phyloP scores from a whole-genome alignment of 2,113 vertebrate genomes.

The Himantopus leucocephalus region DNA sequence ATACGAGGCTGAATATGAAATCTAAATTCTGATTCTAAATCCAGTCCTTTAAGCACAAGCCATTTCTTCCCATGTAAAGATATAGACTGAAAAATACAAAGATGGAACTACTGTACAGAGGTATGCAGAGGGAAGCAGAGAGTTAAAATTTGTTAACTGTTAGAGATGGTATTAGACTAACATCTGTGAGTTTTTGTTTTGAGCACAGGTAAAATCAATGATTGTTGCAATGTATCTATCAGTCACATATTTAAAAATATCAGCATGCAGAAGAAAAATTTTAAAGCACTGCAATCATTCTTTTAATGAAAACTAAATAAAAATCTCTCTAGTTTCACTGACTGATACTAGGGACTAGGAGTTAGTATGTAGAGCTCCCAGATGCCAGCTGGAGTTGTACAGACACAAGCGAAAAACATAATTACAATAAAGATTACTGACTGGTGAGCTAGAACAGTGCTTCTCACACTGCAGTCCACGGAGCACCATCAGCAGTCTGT shows the following conservation, averaged over 20 bases:
- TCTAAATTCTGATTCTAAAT: neutral
- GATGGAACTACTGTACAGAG: neutral
- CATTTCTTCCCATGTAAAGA: neutral
- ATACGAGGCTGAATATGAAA: neutral
- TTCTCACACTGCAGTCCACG: neutral
- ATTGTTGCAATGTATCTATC: neutral
- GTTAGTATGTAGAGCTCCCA: neutral
- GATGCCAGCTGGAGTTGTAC: neutral
- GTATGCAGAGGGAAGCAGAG: rapidly evolving
- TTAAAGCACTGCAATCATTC: neutral
- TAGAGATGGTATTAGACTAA: neutral
- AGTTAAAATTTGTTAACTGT: neutral
- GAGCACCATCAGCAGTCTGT: neutral
- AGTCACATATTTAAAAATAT: neutral
- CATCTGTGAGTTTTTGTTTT: neutral
- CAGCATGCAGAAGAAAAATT: neutral
- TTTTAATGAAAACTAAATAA: neutral
- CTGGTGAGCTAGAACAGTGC: neutral
- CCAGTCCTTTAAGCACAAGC: neutral
- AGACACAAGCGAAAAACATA: neutral
- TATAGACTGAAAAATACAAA: neutral
- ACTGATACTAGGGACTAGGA: neutral
- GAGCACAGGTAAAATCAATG: neutral
- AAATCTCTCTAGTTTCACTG: neutral
- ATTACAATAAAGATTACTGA: neutral